Conservation (phyloP, 2,888 invertebrate species). For the Cyclophora punctaria region DNA sequence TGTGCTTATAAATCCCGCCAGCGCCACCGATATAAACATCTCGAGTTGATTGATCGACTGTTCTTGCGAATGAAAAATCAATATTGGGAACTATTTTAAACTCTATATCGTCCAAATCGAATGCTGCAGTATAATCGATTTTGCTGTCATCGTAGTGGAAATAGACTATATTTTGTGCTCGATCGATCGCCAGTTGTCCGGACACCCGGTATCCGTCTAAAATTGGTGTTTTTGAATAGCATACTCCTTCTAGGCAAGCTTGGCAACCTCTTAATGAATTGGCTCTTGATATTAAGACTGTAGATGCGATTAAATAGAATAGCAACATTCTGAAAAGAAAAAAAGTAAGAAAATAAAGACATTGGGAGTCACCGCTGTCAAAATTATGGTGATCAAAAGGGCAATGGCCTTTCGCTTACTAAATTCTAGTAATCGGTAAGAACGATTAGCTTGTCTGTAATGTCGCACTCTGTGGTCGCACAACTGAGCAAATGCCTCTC, state of each 20-base stretch:
- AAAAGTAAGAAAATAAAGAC: too few relatives aligned
- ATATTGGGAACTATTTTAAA: constrained; percentile 34
- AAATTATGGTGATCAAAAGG: too few relatives aligned
- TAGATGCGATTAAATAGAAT: too few relatives aligned
- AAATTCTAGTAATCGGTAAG: too few relatives aligned
- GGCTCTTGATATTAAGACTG: neutral
- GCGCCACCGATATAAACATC: constrained; percentile 45
- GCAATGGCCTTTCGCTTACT: too few relatives aligned
- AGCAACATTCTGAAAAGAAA: too few relatives aligned
- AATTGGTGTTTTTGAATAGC: constrained; percentile 40
- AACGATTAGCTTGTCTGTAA: too few relatives aligned
- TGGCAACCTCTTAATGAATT: constrained; percentile 31
- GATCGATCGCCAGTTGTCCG: constrained; percentile 52
- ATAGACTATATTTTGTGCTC: constrained; percentile 41
- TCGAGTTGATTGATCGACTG: constrained; percentile 41
- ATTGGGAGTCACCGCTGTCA: too few relatives aligned
- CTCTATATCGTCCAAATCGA: constrained; percentile 40
- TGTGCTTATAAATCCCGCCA: constrained; percentile 42
- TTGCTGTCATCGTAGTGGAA: constrained; percentile 41
- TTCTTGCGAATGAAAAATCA: constrained; percentile 45
- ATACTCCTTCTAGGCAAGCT: constrained; percentile 46
- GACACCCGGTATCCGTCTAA: constrained; percentile 37
- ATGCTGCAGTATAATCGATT: constrained; percentile 40
- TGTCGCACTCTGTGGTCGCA: too few relatives aligned
- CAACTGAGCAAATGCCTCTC: too few relatives aligned